Evolutionary conservation across 2,797 vertebrate genomes (phyloP), one percentile per base, ranked within the genome.

Genomic region (Acanthurus leucopareius): DNA sequence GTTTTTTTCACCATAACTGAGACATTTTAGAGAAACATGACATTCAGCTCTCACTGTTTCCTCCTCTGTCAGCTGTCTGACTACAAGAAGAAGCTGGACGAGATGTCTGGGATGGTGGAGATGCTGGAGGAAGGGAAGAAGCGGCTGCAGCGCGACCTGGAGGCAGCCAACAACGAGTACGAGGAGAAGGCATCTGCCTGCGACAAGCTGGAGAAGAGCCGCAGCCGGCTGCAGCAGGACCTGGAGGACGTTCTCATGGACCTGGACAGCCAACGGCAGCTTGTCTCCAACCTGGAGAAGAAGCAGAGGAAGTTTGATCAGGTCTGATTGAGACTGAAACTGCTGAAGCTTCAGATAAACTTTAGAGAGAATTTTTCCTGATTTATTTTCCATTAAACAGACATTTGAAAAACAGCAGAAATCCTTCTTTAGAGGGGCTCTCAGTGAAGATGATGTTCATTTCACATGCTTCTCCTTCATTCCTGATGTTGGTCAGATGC

Each of bases 261-360:
- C 82, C 93, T 99, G 82, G 98, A 99, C 90, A 94, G 95, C 87
- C 98, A 99, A 88, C 94, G 97, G 65, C 97, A 98, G 84, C 92
- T 98, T 7, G 97, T 99, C 58, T 98, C 97, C 91, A 98, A 96
- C 90, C 90, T 99, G 90, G 98, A 99, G 89, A 99, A 99, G 94
- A 99, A 97, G 92, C 98, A 99, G 94, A 99, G 96, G 94, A 99
- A 99, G 90, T 99, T 99, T 71, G 98, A 99, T 85, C 98, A 99
- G 97, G 98, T 97, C 15, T 45, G 17, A 5, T 2, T 7, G 2
- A 1, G 3, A 5, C 56, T 58, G 35, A 15, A 38, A 53, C 22
- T 20, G 19, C 9, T 17, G 13, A 48, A 51, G 8, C 17, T 15
- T 52, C 9, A 52, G n/a, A 52, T 1, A 52, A 7, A n/a, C 17